Evolutionary conservation across 2,113 vertebrate species (phyloP).

Genomic region (Marmota flaviventris): DNA sequence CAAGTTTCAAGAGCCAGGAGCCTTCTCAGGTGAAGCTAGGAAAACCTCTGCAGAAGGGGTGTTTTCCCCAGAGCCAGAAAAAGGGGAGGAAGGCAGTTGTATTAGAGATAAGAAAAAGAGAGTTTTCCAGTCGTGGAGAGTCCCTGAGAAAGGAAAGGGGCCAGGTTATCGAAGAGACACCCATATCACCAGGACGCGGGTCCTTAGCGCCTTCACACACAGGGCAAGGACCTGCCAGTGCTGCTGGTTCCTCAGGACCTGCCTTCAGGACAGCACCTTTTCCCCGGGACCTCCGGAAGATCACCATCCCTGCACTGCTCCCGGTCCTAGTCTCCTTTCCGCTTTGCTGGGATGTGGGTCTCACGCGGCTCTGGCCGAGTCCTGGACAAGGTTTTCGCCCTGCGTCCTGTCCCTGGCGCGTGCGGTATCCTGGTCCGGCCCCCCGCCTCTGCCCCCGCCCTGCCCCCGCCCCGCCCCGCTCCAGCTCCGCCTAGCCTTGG

Average conservation of each 20-base stretch:
- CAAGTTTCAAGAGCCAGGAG: background rate
- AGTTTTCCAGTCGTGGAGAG: background rate
- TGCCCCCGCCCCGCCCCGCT: rapidly evolving
- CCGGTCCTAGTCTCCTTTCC: background rate
- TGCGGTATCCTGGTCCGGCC: too few relatives aligned
- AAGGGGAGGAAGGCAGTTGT: background rate
- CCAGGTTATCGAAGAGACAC: background rate
- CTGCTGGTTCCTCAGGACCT: background rate
- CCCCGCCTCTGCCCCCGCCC: background rate
- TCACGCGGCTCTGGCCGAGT: too few relatives aligned
- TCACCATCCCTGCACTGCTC: background rate
- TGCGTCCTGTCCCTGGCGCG: too few relatives aligned
- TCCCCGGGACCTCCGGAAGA: background rate
- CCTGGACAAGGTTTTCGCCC: too few relatives aligned
- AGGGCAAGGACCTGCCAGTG: background rate
- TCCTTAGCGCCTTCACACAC: background rate
- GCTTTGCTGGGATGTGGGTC: background rate
- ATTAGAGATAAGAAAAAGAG: background rate
- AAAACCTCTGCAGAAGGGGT: background rate
- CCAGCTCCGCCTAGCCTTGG: background rate
- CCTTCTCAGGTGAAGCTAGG: background rate
- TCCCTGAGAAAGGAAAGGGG: background rate
- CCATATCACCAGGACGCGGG: background rate
- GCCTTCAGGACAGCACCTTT: background rate
- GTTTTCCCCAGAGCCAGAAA: background rate